Percentiles rank a stretch among this genome's conserved stretches.
Conservation (phyloP, 1,140 invertebrate species). For the Plodia interpunctella region DNA sequence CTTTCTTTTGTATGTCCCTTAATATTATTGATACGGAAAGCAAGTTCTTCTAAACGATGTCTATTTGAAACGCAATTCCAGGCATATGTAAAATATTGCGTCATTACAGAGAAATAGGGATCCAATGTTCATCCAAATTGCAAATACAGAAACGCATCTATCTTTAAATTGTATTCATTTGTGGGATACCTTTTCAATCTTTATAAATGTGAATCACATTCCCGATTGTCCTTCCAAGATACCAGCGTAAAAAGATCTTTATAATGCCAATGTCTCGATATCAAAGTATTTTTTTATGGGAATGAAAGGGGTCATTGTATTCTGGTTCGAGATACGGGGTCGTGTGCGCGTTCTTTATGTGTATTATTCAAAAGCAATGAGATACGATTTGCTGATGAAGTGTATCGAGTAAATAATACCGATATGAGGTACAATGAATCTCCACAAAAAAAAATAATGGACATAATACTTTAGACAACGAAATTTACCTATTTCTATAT, state of each 20-base stretch:
- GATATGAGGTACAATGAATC: no score
- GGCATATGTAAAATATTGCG: slow-evolving; percentile 41
- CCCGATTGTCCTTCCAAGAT: slow-evolving; percentile 36
- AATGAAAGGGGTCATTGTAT: slow-evolving; percentile 18
- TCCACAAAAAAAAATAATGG: no score
- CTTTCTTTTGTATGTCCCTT: no score
- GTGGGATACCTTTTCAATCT: slow-evolving; percentile 63
- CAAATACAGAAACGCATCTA: slow-evolving; percentile 58
- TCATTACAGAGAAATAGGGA: slow-evolving; percentile 45
- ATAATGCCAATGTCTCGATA: slow-evolving; percentile 2
- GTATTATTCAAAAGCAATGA: slow-evolving; percentile 58
- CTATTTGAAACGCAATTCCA: slow-evolving; percentile 3
- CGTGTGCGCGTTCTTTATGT: slow-evolving; percentile 47
- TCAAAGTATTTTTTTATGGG: not conserved
- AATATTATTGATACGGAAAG: not conserved
- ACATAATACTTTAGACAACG: no score
- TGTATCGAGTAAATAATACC: slow-evolving; percentile 28
- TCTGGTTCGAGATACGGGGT: slow-evolving; percentile 40
- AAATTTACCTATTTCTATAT: no score
- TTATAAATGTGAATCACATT: slow-evolving; percentile 57
- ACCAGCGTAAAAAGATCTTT: slow-evolving; percentile 11
- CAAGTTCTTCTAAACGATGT: not conserved
- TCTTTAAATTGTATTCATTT: slow-evolving; percentile 74
- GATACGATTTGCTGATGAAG: slow-evolving; percentile 33
- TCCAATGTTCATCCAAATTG: slow-evolving; percentile 59